Evolutionary conservation across 1,140 invertebrate genomes (phyloP).

Genomic region (Sycophila sp.): DNA sequence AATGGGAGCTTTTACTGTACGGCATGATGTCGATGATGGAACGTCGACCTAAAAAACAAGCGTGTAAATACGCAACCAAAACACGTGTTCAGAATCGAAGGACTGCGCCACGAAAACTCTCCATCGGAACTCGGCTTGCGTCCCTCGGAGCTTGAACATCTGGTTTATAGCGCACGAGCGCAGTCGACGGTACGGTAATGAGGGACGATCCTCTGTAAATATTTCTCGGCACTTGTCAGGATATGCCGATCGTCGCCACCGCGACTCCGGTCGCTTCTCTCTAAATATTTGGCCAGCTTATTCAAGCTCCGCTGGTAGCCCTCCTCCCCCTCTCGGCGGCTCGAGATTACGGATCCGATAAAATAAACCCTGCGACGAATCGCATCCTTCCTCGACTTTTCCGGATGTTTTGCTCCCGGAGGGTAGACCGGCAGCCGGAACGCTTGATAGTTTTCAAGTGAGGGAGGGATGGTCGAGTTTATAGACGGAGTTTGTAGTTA

Average conservation of each 20-base stretch:
- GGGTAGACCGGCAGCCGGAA: neutral
- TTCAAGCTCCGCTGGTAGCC: neutral
- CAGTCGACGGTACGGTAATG: neutral
- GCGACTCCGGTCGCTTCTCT: neutral
- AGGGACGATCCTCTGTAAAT: constrained; percentile 28
- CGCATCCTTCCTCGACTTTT: neutral
- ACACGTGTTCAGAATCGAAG: too few relatives aligned
- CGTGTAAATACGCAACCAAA: neutral
- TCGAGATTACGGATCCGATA: neutral
- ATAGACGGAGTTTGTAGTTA: too few relatives aligned
- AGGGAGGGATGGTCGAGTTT: too few relatives aligned
- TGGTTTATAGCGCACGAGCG: neutral
- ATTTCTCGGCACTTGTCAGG: constrained; percentile 6
- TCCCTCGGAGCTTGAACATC: neutral
- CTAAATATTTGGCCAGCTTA: constrained; percentile 23
- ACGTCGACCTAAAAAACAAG: too few relatives aligned
- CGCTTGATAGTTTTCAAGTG: too few relatives aligned
- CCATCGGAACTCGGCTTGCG: too few relatives aligned
- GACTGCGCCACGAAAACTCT: too few relatives aligned
- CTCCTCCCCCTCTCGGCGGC: neutral
- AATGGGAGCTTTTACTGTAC: too few relatives aligned
- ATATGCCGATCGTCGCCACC: neutral
- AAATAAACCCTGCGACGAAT: neutral
- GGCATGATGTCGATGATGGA: too few relatives aligned
- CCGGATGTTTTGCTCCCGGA: neutral